Evolutionary conservation across 2,888 invertebrate genomes (phyloP), one percentile per base, ranked within the genome.

Genomic region (Tuta absoluta): DNA sequence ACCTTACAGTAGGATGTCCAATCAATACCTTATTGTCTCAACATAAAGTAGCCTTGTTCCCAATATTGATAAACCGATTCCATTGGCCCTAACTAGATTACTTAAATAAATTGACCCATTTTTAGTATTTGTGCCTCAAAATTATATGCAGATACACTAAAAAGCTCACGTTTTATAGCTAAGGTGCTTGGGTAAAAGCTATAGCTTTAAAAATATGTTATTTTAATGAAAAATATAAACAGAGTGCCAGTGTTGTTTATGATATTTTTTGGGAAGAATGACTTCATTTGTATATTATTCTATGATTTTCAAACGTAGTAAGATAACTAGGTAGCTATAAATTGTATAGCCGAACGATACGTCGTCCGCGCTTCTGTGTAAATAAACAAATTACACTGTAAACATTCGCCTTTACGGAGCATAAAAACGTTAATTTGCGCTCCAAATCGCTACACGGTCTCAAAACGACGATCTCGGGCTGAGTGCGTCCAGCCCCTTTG

Each of bases 371-470:
- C 78, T 74, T 77, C 71, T 71, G 81, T 75, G 88, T 90, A 91
- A 89, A 91, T 90, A 91, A 91, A 91, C 91, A 91, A 84, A 82
- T 71, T 76, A 71, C 74, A 75, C 80, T 85, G 87, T 90, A 90
- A 90, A 91, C 91, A 90, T 73, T 73, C 75, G 76, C 84, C 82
- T 81, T 80, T 82, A 82, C 79, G 76, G 81, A 83, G 81, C 85
- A 84, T 85, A 81, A 86, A 82, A 82, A 78, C 79, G 75, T 75
- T 77, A 75, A 82, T 81, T 84, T 73, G 81, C 81, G 76, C 84
- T 81, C 78, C 79, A 78, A 79, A 77, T 77, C 78, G 71, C 75
- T 76, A 68, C 69, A 41, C 68, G 67, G 69, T 69, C 71, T 67
- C 71, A 72, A 69, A 70, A 67, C 67, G 70, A 68, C 69, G 65